Evolutionary conservation across 1,140 invertebrate genomes (phyloP).

Genomic region (Drosophila kikkawai): DNA sequence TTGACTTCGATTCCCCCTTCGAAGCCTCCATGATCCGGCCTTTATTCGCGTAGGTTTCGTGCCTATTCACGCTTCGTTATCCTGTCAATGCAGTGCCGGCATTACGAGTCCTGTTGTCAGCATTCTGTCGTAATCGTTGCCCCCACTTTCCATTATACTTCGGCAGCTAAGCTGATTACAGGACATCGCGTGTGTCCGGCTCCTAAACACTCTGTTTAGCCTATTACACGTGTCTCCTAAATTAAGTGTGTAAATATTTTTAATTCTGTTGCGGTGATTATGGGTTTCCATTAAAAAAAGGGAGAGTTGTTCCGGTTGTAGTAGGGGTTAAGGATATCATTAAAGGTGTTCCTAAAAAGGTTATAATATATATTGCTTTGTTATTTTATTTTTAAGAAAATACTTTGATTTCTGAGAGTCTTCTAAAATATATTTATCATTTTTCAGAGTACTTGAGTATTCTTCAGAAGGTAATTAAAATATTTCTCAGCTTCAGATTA

Average conservation of each 20-base stretch:
- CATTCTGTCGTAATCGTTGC: conserved; percentile 47
- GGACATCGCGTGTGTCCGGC: conserved; percentile 47
- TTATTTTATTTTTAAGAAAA: no score
- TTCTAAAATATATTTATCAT: background rate
- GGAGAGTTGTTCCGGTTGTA: conserved; percentile 5
- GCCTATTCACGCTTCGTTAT: conserved; percentile 84
- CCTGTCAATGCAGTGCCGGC: conserved; percentile 69
- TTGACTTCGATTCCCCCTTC: conserved; percentile 43
- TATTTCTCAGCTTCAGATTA: background rate
- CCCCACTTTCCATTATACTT: conserved; percentile 16
- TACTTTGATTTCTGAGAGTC: background rate
- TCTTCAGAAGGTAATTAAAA: background rate
- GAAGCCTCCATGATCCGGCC: conserved; percentile 10
- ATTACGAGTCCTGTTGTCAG: conserved; percentile 68
- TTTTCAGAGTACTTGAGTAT: background rate
- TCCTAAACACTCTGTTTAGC: conserved; percentile 67
- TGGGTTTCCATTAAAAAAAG: background rate
- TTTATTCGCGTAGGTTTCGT: conserved; percentile 68
- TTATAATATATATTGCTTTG: background rate
- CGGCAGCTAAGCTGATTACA: conserved; percentile 61
- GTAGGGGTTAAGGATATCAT: background rate
- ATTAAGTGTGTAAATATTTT: conserved; percentile 73
- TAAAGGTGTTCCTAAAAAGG: background rate
- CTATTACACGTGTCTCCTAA: conserved; percentile 75
- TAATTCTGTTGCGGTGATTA: conserved; percentile 59